A percentile compares a stretch with the other conserved stretches of the same genome.
Conservation (phyloP, 2,113 vertebrate species). For the Myrmecophaga tridactyla region DNA sequence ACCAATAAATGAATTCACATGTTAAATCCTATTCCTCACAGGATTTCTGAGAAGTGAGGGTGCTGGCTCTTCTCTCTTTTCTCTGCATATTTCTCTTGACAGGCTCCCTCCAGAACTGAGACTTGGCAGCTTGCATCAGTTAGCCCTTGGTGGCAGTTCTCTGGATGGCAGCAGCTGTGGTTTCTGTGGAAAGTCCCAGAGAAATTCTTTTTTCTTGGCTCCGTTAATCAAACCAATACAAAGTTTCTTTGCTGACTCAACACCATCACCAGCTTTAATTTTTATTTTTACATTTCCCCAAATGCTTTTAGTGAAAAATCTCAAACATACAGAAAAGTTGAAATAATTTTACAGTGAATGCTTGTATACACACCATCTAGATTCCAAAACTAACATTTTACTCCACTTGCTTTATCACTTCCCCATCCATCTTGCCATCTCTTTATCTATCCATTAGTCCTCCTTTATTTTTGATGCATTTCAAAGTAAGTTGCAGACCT, state of each 20-base stretch:
- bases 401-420: not conserved
- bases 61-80: not conserved
- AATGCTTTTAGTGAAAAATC: not conserved
- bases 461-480: not conserved
- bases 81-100: not conserved
- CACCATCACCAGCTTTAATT: not conserved
- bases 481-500: not conserved
- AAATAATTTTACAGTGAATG: not conserved
- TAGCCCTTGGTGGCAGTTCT: not conserved
- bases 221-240: not conserved
- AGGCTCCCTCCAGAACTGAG: not conserved
- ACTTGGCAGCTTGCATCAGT: not conserved
- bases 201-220: not conserved
- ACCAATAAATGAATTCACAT: not conserved
- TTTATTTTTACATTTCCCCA: slow-evolving; percentile 21
- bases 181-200: slow-evolving; percentile 45
- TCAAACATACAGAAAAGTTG: not conserved
- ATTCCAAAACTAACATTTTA: not conserved
- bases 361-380: not conserved
- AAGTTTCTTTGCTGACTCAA: not conserved
- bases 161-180: not conserved
- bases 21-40: not conserved
- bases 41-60: not conserved
- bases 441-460: not conserved
- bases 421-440: not conserved